phyloP scores from a whole-genome alignment of 2,888 invertebrate genomes.

The Cynaeus angustus region DNA sequence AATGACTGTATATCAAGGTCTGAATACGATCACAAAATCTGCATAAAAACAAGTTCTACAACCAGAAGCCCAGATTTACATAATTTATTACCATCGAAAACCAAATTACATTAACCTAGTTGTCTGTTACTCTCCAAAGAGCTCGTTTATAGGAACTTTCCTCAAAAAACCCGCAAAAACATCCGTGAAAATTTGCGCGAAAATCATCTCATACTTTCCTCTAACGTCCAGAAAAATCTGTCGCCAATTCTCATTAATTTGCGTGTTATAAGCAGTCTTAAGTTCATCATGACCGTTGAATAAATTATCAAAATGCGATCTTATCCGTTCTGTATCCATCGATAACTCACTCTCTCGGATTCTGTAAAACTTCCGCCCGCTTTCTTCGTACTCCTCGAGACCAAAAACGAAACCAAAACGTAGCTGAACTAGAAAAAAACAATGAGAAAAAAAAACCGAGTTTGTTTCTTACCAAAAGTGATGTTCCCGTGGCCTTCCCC shows the following conservation, averaged over 20 bases:
- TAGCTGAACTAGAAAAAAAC: background rate
- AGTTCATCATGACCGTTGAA: conserved; percentile 43
- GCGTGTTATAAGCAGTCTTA: conserved; percentile 47
- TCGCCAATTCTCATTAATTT: conserved; percentile 59
- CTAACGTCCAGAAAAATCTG: conserved; percentile 54
- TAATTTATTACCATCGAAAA: too few species aligned
- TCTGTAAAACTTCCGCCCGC: conserved; percentile 30
- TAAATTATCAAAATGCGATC: conserved; percentile 44
- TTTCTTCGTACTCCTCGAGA: conserved; percentile 35
- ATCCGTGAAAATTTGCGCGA: conserved; percentile 6
- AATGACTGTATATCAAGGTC: too few species aligned
- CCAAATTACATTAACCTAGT: too few species aligned
- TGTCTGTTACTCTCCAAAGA: conserved; percentile 1
- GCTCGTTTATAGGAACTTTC: conserved; percentile 17
- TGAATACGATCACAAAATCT: too few species aligned
- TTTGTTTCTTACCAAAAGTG: conserved; percentile 28
- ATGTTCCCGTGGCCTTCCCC: conserved; percentile 38
- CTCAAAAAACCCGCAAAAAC: conserved; percentile 11
- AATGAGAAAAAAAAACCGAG: background rate
- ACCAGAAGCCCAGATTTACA: too few species aligned
- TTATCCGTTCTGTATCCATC: conserved; percentile 25
- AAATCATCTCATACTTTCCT: conserved; percentile 49
- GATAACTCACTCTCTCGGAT: background rate
- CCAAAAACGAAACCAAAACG: conserved; percentile 2
- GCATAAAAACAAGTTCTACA: too few species aligned